Percentiles rank a stretch among this genome's conserved stretches.
Conservation (phyloP, 2,113 vertebrate species). For the chimpanzee (Pan troglodytes) region NHGRI_mPanTro3-v2.1_pri NC_072411.2:78422501-78423000, state of each 20-base stretch:
- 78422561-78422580: neutral
- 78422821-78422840: neutral
- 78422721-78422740: neutral
- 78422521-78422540: neutral
- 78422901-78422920: neutral
- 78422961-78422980: neutral
- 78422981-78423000: conserved; percentile 31
- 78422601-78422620: conserved; percentile 44
- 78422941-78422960: neutral
- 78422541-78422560: neutral
- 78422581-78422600: neutral
- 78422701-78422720: neutral
- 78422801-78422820: neutral
- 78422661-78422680: neutral
- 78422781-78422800: neutral
- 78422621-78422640: neutral
- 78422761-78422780: neutral
- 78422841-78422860: neutral
- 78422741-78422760: neutral
- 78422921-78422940: neutral
- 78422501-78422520: neutral
- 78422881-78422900: neutral
- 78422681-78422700: neutral
- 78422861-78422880: neutral
- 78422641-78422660: neutral